Percentiles rank a stretch among this genome's conserved stretches.
Evolutionary conservation across 35 echinoderm and acorn worm genomes (phyloP).

Genomic region (Strongylocentrotus purpuratus): DNA sequence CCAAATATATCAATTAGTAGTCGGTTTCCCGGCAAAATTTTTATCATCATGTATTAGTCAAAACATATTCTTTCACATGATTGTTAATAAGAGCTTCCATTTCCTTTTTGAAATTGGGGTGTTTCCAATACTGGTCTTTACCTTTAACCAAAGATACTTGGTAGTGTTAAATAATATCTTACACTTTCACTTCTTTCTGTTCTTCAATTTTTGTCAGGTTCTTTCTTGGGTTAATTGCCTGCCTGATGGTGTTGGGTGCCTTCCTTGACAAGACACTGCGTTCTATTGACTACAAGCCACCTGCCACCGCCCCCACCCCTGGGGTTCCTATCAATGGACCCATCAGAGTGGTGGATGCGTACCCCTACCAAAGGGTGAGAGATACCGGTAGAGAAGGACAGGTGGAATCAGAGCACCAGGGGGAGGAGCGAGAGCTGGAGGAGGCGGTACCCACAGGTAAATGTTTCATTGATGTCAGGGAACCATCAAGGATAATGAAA

Average conservation of each 20-base stretch:
- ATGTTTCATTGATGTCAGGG: background rate
- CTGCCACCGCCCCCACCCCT: background rate
- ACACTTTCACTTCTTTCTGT: background rate
- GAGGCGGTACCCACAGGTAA: background rate
- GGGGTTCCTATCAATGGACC: background rate
- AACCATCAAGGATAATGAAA: no score
- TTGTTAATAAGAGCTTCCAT: no score
- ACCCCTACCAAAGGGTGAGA: constrained; percentile 16
- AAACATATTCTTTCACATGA: no score
- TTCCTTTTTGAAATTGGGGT: no score
- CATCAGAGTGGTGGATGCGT: background rate
- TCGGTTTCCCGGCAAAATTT: no score
- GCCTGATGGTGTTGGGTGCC: constrained; percentile 51
- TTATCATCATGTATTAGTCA: no score
- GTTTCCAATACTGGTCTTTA: no score
- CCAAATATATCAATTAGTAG: no score
- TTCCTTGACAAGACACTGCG: constrained; percentile 42
- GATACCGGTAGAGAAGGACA: background rate
- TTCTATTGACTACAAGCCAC: constrained; percentile 30
- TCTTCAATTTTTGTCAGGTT: background rate
- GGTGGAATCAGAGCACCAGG: background rate
- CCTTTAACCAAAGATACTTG: no score
- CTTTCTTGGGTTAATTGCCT: constrained; percentile 3
- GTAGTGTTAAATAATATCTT: no score
- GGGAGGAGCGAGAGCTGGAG: background rate